These are phyloP conservation scores for Ifrita kowaldi DNA, from an alignment of 2,113 vertebrate species.

Conservation along the genomic window DNA sequence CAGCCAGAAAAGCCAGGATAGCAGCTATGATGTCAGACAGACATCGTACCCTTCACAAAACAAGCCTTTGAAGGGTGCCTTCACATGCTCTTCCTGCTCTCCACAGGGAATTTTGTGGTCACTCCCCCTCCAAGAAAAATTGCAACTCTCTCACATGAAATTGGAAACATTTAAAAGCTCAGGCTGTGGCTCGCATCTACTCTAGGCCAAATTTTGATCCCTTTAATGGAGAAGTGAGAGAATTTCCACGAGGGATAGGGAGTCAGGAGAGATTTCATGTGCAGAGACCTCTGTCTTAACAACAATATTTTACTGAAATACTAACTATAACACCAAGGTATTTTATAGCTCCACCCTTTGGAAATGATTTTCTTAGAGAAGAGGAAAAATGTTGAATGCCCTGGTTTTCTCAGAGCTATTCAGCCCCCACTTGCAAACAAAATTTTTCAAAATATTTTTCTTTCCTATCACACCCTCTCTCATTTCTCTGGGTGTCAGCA, in stretches of 20 bases:
- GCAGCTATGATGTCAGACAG: neutral
- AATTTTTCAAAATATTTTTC: constrained; percentile 54
- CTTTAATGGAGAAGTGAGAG: neutral
- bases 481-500: constrained; percentile 35
- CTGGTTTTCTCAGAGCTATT: neutral
- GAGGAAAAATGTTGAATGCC: neutral
- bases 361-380: constrained; percentile 22
- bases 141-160: neutral
- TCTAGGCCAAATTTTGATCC: neutral
- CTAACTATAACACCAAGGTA: neutral
- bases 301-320: constrained; percentile 54
- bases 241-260: neutral
- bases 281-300: constrained; percentile 12
- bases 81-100: neutral
- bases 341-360: constrained; percentile 54
- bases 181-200: neutral
- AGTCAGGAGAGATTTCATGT: neutral
- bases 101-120: neutral
- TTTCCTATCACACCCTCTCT: constrained; percentile 56
- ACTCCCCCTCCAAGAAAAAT: neutral
- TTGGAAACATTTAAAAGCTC: neutral
- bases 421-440: constrained; percentile 7
- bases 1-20: neutral
- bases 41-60: neutral
- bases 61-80: neutral